These are phyloP conservation scores for Lucilia cuprina DNA, from an alignment of 1,140 invertebrate genomes.

Conservation along the genomic window DNA sequence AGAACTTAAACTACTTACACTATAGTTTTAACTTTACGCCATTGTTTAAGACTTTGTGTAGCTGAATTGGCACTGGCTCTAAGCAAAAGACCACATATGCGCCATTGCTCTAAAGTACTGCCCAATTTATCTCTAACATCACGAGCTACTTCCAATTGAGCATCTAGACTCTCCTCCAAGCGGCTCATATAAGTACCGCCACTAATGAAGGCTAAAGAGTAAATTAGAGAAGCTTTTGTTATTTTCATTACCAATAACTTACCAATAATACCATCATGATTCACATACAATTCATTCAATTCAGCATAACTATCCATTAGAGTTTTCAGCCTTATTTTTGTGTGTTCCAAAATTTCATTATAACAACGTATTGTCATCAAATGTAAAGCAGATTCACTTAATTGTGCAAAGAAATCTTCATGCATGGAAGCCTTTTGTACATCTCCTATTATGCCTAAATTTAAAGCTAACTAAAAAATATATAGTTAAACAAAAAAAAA, in stretches of 20 bases:
- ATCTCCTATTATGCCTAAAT: conserved; percentile 56
- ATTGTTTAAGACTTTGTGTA: conserved; percentile 52
- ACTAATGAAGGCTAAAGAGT: conserved; percentile 48
- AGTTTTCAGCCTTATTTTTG: conserved; percentile 48
- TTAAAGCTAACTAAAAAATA: conserved; percentile 50
- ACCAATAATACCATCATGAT: conserved; percentile 58
- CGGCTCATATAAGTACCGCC: conserved; percentile 58
- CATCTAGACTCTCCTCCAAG: conserved; percentile 55
- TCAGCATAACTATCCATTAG: conserved; percentile 52
- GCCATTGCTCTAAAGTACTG: conserved; percentile 59
- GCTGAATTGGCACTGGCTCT: conserved; percentile 53
- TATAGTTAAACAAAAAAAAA: neutral
- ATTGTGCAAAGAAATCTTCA: conserved; percentile 61
- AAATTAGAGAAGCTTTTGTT: neutral
- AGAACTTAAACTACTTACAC: conserved; percentile 43
- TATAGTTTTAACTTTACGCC: conserved; percentile 46
- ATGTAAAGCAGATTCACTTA: conserved; percentile 57
- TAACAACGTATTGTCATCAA: conserved; percentile 53
- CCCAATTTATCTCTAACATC: conserved; percentile 57
- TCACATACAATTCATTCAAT: conserved; percentile 55
- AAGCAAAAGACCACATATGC: conserved; percentile 55
- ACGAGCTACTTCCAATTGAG: conserved; percentile 56
- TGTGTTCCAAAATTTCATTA: conserved; percentile 54
- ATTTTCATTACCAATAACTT: neutral
- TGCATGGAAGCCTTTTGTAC: conserved; percentile 59